A percentile compares a stretch with the other conserved stretches of the same genome.
phyloP scores from a whole-genome alignment of 1,140 invertebrate genomes.

The Ditylenchus dipsaci region DNA sequence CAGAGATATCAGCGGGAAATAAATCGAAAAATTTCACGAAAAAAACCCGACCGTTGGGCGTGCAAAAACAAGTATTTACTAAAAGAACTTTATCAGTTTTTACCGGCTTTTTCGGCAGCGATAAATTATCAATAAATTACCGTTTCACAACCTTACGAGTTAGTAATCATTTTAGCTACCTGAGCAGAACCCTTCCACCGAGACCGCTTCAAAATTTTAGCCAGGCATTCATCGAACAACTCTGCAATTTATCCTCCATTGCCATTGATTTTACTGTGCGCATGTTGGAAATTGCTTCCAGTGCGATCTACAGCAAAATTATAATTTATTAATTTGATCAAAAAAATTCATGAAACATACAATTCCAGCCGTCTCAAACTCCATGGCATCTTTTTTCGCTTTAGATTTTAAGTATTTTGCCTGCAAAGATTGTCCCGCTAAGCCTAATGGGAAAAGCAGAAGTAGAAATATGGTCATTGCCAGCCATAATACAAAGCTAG shows the following conservation, averaged over 20 bases:
- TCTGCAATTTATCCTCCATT: constrained; percentile 22
- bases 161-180: not conserved
- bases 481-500: constrained; percentile 60
- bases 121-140: no score
- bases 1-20: no score
- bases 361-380: not conserved
- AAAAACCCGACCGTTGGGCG: no score
- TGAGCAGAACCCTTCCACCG: not conserved
- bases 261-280: constrained; percentile 51
- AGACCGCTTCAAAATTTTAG: not conserved
- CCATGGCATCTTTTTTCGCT: not conserved
- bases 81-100: no score
- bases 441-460: constrained; percentile 58
- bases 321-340: no score
- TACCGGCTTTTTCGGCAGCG: no score
- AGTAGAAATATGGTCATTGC: constrained; percentile 58
- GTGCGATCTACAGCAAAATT: constrained; percentile 35
- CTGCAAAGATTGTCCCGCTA: constrained; percentile 44
- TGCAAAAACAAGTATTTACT: no score
- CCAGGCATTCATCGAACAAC: not conserved
- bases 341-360: not conserved
- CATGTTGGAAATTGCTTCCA: constrained; percentile 52
- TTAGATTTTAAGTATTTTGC: not conserved
- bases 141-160: no score
- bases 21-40: no score